phyloP scores from a whole-genome alignment of 2,113 vertebrate genomes.

The Anhinga anhinga region DNA sequence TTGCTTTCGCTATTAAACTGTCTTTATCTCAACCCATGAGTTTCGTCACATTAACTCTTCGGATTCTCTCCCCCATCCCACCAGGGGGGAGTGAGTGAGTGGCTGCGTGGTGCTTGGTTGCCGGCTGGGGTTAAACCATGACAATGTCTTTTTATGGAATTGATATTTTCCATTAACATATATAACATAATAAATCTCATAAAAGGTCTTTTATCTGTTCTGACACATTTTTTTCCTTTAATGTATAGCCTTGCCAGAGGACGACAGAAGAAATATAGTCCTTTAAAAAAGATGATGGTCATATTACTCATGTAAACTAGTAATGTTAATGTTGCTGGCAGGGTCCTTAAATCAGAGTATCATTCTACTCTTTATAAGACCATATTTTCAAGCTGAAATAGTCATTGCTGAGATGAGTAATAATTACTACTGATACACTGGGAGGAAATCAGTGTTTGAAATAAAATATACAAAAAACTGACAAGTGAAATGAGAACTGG shows the following conservation, averaged over 20 bases:
- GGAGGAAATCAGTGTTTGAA: not conserved
- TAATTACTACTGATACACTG: not conserved
- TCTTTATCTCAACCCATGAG: not conserved
- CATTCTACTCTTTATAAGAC: not conserved
- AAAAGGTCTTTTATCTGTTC: constrained; percentile 6
- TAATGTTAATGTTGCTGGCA: not conserved
- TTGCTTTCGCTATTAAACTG: too few species aligned
- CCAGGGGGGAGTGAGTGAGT: not conserved
- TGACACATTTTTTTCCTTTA: not conserved
- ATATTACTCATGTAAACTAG: constrained; percentile 29
- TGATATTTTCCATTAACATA: constrained; percentile 16
- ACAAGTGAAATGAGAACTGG: not conserved
- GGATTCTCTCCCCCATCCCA: not conserved
- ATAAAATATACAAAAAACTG: not conserved
- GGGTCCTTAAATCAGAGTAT: constrained; percentile 10
- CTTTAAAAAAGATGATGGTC: constrained; percentile 17
- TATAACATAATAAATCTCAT: not conserved
- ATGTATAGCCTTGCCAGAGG: not conserved
- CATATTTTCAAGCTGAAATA: not conserved
- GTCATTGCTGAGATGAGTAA: not conserved
- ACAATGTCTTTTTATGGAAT: not conserved
- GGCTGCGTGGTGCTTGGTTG: not conserved
- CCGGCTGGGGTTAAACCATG: not conserved
- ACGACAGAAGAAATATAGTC: constrained; percentile 15
- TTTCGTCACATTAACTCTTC: not conserved